Evolutionary conservation across 2,797 vertebrate species (phyloP), one percentile per base, ranked within the genome.

Genomic region (Sebastes oblongus): DNA sequence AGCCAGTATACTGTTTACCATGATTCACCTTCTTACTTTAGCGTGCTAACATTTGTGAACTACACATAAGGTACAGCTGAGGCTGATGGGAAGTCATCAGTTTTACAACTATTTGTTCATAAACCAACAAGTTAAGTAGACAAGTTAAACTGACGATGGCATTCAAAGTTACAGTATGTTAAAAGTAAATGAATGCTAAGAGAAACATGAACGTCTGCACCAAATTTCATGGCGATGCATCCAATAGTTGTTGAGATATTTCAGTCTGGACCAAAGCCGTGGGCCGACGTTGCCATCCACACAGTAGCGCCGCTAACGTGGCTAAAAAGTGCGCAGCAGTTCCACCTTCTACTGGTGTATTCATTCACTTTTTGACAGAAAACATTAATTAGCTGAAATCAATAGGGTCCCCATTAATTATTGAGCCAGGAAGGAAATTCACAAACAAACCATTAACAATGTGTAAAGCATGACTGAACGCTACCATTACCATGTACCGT

Each of bases 381-480:
- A 86, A 79, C 61, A 59, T 78, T 77, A 81, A 84, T 88, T 86
- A 85, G 60, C 58, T 71, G 4, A 56, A 86, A 84, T 86, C 83
- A 88, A 87, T 88, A 69, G 3, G 18, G 11, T 71, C 54, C 54
- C 50, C 30, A 82, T 86, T 86, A 82, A 85, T 84, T 86, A 91
- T 60, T 56, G 75, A 78, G 71, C 67, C 69, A 52, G 66, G 59
- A 64, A 69, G 73, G 67, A 86, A 81, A 89, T 77, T 75, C 68
- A 66, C 67, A 83, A 78, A 81, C 58, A 81, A 83, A 79, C 52
- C 79, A 89, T 90, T 86, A 86, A 56, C 5, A 50, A 66, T 67
- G 56, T 81, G 39, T 62, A 76, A 86, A 80, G 75, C 71, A 64
- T 84, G 74, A 88, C 68, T 78, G 73, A 84, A 67, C 10, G 16